Conservation (phyloP, 2,113 vertebrate species). For the Nannobrachium achirus region DNA sequence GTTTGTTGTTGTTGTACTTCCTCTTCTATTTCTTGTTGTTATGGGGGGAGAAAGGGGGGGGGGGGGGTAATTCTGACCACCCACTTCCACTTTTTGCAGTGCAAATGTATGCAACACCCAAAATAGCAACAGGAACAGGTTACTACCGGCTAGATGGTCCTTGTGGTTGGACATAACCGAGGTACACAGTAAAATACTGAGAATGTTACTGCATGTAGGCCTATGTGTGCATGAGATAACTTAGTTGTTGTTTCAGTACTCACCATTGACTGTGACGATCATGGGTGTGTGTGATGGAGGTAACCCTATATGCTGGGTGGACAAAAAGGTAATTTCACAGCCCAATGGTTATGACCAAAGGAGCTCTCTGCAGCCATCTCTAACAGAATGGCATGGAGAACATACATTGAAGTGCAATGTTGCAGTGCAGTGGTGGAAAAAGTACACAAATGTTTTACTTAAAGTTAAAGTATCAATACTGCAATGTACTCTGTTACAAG, state of each 20-base stretch:
- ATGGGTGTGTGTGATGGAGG: conserved; percentile 60
- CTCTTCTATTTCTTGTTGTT: no score
- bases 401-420: conserved; percentile 15
- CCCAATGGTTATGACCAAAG: conserved; percentile 69
- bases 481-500: no score
- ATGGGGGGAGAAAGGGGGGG: no score
- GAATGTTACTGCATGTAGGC: background rate
- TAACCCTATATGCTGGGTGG: conserved; percentile 67
- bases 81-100: background rate
- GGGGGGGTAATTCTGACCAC: no score
- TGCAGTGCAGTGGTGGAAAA: background rate
- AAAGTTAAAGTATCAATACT: no score
- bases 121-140: background rate
- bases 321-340: conserved; percentile 76
- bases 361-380: conserved; percentile 64
- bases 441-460: no score
- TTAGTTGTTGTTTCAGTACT: conserved; percentile 34
- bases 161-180: background rate
- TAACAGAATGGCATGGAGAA: conserved; percentile 48
- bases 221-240: background rate
- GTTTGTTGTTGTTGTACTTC: no score
- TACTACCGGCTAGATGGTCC: background rate
- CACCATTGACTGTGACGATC: background rate
- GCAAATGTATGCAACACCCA: background rate
- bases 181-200: background rate